These are phyloP conservation scores for Acanthiza pusilla DNA, from an alignment of 2,797 vertebrate species.

Conservation along the genomic window DNA sequence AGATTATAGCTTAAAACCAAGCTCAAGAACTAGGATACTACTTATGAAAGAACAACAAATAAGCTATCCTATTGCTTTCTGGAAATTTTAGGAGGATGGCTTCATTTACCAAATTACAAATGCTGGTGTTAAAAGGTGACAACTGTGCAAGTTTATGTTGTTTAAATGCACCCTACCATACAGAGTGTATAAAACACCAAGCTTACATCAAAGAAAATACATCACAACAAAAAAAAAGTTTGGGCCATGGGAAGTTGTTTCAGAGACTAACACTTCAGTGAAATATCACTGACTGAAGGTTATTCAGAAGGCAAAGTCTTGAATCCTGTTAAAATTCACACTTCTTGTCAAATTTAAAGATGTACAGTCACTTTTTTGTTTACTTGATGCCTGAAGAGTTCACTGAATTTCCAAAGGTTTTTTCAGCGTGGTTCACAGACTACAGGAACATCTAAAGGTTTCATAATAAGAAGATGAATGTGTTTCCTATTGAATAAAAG, in stretches of 20 bases:
- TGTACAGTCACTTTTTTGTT: background rate
- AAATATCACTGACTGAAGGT: background rate
- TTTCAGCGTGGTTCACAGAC: background rate
- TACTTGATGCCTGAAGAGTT: background rate
- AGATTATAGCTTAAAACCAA: background rate
- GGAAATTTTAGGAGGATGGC: background rate
- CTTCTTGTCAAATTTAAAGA: background rate
- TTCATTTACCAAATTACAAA: background rate
- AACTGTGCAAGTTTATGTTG: background rate
- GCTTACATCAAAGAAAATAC: background rate
- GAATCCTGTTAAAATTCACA: background rate
- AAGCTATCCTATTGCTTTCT: background rate
- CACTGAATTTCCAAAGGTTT: background rate
- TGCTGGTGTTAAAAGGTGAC: background rate
- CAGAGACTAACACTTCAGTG: background rate
- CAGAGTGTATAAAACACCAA: background rate
- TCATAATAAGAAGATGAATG: background rate
- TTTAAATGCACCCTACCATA: background rate
- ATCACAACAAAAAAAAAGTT: background rate
- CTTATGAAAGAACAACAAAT: background rate
- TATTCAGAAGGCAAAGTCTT: background rate
- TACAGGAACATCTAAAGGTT: background rate
- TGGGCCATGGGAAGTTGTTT: background rate
- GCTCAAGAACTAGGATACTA: background rate
- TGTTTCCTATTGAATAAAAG: background rate